These are phyloP conservation scores for Bruchidius siliquastri DNA, from an alignment of 2,888 invertebrate species.

Conservation along the genomic window DNA sequence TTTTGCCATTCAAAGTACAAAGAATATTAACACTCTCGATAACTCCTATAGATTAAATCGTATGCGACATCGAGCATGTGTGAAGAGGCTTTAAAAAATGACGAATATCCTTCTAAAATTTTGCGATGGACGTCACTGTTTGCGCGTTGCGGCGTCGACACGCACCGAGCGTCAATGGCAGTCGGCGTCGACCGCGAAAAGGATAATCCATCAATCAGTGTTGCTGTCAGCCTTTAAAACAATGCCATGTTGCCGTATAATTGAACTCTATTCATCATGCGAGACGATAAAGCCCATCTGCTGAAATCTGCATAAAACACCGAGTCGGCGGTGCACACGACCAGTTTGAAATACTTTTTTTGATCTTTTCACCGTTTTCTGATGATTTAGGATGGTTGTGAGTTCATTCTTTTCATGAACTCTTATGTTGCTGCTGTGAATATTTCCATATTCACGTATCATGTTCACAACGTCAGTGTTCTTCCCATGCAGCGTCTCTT, in stretches of 20 bases:
- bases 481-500: neutral
- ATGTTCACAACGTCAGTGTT: neutral
- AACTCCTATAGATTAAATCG: too few relatives aligned
- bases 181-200: constrained; percentile 28
- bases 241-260: constrained; percentile 48
- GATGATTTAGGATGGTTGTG: neutral
- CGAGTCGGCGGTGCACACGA: neutral
- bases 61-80: too few relatives aligned
- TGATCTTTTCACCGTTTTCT: neutral
- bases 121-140: neutral
- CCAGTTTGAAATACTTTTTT: neutral
- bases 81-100: too few relatives aligned
- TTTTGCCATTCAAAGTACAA: too few relatives aligned
- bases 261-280: constrained; percentile 47
- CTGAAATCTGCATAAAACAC: constrained; percentile 33
- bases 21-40: too few relatives aligned
- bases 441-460: too few relatives aligned
- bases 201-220: constrained; percentile 47
- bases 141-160: neutral
- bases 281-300: constrained; percentile 37
- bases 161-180: neutral
- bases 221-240: constrained; percentile 46
- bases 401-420: neutral
- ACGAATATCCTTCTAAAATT: neutral
- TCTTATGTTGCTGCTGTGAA: neutral